Evolutionary conservation across 2,888 invertebrate genomes (phyloP), one percentile per base, ranked within the genome.

Genomic region (Neria commutata): DNA sequence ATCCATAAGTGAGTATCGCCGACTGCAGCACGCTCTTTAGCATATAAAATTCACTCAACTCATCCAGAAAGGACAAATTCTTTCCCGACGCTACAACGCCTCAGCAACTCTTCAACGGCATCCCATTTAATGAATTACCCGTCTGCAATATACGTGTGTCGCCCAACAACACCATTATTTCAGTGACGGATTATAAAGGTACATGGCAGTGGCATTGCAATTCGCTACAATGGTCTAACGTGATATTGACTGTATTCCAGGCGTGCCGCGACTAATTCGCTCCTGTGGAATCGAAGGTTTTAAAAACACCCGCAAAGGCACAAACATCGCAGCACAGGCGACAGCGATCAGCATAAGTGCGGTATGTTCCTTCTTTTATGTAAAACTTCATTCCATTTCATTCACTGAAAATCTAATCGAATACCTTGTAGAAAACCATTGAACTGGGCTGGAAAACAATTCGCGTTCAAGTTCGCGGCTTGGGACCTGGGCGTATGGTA

Each of bases 251-350:
- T 45, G n/a, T 37, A 37, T 46, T 81, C 5, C 62, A 87, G 87
- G 87, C 58, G 70, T 75, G 3, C 79, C 85, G 0, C 86, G 89
- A 72, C 68, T 91, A 10, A 85, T 88, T 19, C 83, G 89, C 37
- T 90, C 92, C 0, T 91, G 94, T 83, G 96, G 97, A 1, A 85
- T 90, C 69, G 97, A 97, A 79, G 98, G 98, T 4, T 98, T 96
- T 75, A 96, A 95, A 82, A 94, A 97, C 80, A 89, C 95, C 0
- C 89, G 91, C 69, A 98, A 98, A 82, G 97, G 97, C 62, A 98
- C 98, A 3, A 97, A 95, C 77, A 91, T 98, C 73, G 98, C 98
- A 37, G 98, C 96, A 1, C 97, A 98, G 83, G 92, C 96, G 11
- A 93, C 96, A 23, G 97, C 94, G 23, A 88, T 95, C 55, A 88